phyloP scores from a whole-genome alignment of 2,113 vertebrate species.

The Myotis yumanensis region DNA sequence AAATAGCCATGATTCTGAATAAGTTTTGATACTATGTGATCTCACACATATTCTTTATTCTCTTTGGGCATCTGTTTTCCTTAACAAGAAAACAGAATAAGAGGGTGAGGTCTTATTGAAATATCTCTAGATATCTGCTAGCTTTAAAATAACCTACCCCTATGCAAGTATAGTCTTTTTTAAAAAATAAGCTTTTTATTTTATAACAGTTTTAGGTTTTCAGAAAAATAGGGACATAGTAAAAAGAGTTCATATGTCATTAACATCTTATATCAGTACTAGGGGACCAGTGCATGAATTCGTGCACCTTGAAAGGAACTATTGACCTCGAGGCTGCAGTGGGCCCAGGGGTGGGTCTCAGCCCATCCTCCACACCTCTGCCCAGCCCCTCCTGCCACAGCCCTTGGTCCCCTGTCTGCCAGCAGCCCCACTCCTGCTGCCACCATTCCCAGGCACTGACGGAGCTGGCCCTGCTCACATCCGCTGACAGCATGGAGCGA shows the following conservation, averaged over 20 bases:
- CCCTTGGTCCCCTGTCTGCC: no score
- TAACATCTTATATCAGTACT: neutral
- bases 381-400: no score
- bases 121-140: neutral
- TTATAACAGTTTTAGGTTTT: neutral
- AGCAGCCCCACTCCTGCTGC: no score
- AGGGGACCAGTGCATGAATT: no score
- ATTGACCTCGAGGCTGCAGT: no score
- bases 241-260: neutral
- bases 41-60: neutral
- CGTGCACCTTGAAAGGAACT: no score
- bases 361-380: no score
- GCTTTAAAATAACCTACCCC: neutral
- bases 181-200: neutral
- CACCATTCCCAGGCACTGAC: no score
- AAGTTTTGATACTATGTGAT: neutral
- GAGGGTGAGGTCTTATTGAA: neutral
- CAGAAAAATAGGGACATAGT: neutral
- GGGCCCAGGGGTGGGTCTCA: no score
- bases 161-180: neutral
- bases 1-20: neutral
- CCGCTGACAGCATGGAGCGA: accelerated
- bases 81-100: neutral
- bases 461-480: no score
- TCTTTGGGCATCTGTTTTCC: neutral